Conservation (phyloP, 2,888 invertebrate species). For the Lymantria monacha region DNA sequence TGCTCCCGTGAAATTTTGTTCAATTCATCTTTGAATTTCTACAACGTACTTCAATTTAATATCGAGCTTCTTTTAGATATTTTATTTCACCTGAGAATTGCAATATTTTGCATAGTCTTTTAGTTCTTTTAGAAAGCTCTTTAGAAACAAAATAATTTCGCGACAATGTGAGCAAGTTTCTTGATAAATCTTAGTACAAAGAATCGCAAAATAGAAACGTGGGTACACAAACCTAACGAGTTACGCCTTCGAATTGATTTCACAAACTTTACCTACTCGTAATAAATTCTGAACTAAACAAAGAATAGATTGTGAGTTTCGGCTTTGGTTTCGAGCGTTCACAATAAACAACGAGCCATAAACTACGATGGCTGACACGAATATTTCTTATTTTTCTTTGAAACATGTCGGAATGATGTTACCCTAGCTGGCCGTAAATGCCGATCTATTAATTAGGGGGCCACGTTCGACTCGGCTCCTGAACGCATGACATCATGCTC, state of each 20-base stretch:
- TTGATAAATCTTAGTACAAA: slow-evolving; percentile 19
- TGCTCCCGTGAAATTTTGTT: slow-evolving; percentile 15
- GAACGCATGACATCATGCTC: slow-evolving; percentile 69
- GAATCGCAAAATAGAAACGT: slow-evolving; percentile 28
- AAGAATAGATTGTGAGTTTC: slow-evolving; percentile 57
- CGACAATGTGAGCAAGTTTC: slow-evolving; percentile 14
- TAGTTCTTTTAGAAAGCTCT: slow-evolving; percentile 6
- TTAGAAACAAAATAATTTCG: slow-evolving; percentile 4
- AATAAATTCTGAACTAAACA: slow-evolving; percentile 51
- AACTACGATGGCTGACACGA: slow-evolving; percentile 55
- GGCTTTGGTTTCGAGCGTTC: slow-evolving; percentile 39
- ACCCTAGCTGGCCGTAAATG: slow-evolving; percentile 59
- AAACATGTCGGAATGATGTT: slow-evolving; percentile 45
- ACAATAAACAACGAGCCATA: slow-evolving; percentile 66
- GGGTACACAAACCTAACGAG: slow-evolving; percentile 38
- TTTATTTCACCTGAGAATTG: slow-evolving; percentile 3
- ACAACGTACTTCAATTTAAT: slow-evolving; percentile 8
- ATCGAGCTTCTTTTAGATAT: slow-evolving; percentile 7
- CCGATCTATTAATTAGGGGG: slow-evolving; percentile 68
- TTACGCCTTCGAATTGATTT: slow-evolving; percentile 39
- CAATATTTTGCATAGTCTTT: slow-evolving; percentile 6
- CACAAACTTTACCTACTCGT: slow-evolving; percentile 37
- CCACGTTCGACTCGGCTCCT: slow-evolving; percentile 32
- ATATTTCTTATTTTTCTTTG: slow-evolving; percentile 69
- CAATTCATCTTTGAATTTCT: slow-evolving; percentile 23